Base-by-base conservation (phyloP, 2,113 vertebrate genomes). In the Pygoscelis antarcticus region DNA sequence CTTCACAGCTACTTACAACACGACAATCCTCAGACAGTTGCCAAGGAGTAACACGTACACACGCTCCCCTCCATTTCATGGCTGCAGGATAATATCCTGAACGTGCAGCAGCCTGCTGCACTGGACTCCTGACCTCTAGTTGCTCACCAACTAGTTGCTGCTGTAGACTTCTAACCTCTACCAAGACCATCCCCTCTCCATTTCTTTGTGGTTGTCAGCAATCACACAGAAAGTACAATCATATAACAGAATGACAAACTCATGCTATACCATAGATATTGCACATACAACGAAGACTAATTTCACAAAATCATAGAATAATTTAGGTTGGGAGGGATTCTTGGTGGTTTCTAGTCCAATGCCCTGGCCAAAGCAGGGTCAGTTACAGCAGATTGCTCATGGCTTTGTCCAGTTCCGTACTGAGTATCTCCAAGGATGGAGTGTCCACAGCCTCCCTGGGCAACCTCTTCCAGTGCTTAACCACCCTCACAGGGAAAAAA, bases 11-110 rank as follows among this genome's bases (percentile, higher is more conserved):
- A 30, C 62, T 65, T 57, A 66, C 3, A 82, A 38, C 12, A 12
- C 2, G 46, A 69, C 34, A 83, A 27, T 66, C 14, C 30, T 70
- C 71, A 51, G 47, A 61, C 38, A 74, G 49, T 19, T 81, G 52
- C 49, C 66, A 65, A 46, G 55, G 49, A 70, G 36, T 13, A 49
- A 54, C 0, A 54, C 0, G 0, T 5, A 34, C 30, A 62, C 7
- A 10, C 10, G 8, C 27, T 36, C 15, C 21, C 16, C 36, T 74
- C 11, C 0, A 2, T 22, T 52, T 79, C 55, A 46, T 4, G 38
- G 34, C 49, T 66, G 25, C 64, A 47, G 52, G 47, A 23, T 15
- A 52, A 72, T 3, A 44, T 10, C 25, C 42, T 30, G 60, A 42
- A 52, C 0, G 0, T 17, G 30, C 29, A 72, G 81, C 47, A 60